Base-by-base conservation (phyloP, 2,113 vertebrate species). In the Ammodytes marinus region DNA sequence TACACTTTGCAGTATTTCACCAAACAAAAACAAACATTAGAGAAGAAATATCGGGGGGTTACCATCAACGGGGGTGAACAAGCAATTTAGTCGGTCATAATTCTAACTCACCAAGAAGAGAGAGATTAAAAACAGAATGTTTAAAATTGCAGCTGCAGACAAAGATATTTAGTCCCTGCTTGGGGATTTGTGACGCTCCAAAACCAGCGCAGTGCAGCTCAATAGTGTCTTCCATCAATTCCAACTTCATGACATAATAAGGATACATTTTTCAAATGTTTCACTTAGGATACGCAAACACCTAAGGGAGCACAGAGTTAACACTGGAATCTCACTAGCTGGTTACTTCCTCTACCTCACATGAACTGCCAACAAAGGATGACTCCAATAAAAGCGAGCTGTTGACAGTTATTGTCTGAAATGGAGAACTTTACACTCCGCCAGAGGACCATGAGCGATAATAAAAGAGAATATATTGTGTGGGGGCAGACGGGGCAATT, bases 321-420 rank as follows among this genome's bases (percentile, higher is more conserved):
- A 70, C 52, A 39, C 61, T 8, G 14, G 54, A 17, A 54, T 50
- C 15, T 65, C 46, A 15, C 35, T 37, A 35, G 67, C 69, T 58
- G 27, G 64, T 49, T 49, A 88, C 84, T 88, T 90, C 90, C 88
- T 83, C 83, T 70, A 65, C 64, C 57, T 12, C 9, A 66, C 54
- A 46, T 64, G 3, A 66, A 63, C 64, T 35, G 63, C 69, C 73
- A 75, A 79, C 63, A 68, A 27, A 0, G 1, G 58, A 78, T 58
- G 42, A 54, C 8, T 69, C 54, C 69, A 66, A 85, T 92, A 90
- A 92, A 91, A 61, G 39, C 2, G 35, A 4, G 3, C 39, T 46
- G 79, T 45, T 83, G 89, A 90, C 69, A 79, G 71, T 87, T 80
- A 85, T 80, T 71, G 78, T 77, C 68, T 54, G 11, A 82, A 88